Evolutionary conservation across 53 echinoderm and acorn worm genomes (phyloP).

Genomic region (Echinometra lucunter): DNA sequence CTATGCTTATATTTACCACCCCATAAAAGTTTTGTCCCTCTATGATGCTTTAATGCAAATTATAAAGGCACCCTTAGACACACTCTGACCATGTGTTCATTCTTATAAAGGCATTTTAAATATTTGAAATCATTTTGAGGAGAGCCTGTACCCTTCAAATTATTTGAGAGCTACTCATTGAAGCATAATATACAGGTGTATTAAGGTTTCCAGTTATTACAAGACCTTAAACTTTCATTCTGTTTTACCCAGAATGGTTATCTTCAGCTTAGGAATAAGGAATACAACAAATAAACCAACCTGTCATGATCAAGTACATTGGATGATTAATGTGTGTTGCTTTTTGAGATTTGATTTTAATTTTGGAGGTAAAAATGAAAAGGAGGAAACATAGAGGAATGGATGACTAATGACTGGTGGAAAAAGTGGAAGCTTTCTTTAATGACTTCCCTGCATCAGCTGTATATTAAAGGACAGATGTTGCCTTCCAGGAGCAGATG

Average conservation of each 20-base stretch:
- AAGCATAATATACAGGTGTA: too few species aligned
- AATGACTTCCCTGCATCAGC: neutral
- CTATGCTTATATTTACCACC: too few species aligned
- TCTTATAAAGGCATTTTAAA: too few species aligned
- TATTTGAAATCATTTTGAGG: too few species aligned
- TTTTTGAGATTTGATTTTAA: neutral
- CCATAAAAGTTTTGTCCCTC: too few species aligned
- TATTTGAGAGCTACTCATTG: too few species aligned
- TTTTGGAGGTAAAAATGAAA: neutral
- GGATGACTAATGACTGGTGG: neutral
- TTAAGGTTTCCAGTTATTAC: neutral
- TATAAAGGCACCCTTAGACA: too few species aligned
- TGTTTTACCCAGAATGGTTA: neutral
- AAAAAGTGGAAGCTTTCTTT: neutral
- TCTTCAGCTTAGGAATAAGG: neutral
- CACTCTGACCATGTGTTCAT: too few species aligned
- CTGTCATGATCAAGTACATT: neutral
- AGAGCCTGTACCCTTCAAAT: too few species aligned
- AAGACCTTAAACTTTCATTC: too few species aligned
- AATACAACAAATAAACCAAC: neutral
- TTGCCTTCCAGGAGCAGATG: neutral
- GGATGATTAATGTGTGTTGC: neutral
- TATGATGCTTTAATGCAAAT: too few species aligned
- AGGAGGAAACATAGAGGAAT: too few species aligned
- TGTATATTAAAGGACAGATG: conserved; percentile 19